A percentile compares a stretch with the other conserved stretches of the same genome.
phyloP scores from a whole-genome alignment of 2,797 vertebrate genomes.

The Cossypha heuglini region DNA sequence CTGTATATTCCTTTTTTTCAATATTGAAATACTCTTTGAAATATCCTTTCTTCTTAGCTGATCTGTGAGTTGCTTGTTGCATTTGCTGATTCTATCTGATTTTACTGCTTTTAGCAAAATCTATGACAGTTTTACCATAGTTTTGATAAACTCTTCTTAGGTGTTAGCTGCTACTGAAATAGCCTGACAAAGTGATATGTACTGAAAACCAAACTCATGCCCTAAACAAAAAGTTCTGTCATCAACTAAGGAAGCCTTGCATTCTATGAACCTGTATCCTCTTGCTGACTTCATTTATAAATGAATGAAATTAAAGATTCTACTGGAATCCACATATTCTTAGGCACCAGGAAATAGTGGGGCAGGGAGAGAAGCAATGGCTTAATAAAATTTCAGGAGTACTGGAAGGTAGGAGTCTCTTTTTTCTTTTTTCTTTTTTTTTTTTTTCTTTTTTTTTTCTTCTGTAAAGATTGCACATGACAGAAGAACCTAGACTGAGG shows the following conservation, averaged over 20 bases:
- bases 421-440: too few relatives aligned
- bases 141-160: background rate
- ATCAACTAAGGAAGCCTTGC: background rate
- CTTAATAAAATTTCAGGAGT: background rate
- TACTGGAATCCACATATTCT: background rate
- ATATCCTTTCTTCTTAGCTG: background rate
- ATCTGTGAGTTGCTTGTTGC: background rate
- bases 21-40: background rate
- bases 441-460: background rate
- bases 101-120: background rate
- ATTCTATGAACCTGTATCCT: background rate
- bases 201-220: background rate
- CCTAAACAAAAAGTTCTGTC: background rate
- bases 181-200: background rate
- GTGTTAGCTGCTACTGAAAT: background rate
- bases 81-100: background rate
- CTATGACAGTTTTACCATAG: background rate
- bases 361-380: fast-evolving
- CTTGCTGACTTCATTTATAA: background rate
- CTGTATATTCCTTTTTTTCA: background rate
- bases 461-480: background rate
- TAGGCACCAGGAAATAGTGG: background rate
- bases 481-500: background rate
- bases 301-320: background rate
- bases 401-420: background rate